A percentile compares a stretch with the other conserved stretches of the same genome.
phyloP scores from a whole-genome alignment of 1,140 invertebrate genomes.

The Zaprionus africanus region DNA sequence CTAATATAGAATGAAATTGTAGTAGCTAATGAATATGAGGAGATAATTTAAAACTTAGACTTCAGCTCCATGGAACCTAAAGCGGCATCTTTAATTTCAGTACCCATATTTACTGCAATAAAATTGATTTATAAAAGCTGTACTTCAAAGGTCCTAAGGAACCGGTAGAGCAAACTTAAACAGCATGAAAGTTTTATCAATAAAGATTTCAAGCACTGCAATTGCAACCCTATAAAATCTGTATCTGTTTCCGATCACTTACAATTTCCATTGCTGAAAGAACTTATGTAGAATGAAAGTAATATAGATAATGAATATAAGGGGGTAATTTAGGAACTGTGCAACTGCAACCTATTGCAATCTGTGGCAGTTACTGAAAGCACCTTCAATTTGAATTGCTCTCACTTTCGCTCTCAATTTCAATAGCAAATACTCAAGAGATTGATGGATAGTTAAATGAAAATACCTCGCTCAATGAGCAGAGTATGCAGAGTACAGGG shows the following conservation, averaged over 20 bases:
- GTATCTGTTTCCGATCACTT: background rate
- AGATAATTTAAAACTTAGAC: too few species aligned
- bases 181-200: background rate
- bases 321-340: background rate
- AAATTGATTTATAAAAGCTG: too few species aligned
- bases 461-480: constrained; percentile 3
- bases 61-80: too few species aligned
- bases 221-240: background rate
- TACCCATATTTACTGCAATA: too few species aligned
- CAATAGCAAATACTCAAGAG: constrained; percentile 2
- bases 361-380: background rate
- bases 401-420: background rate
- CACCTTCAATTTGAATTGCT: background rate
- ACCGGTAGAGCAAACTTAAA: background rate
- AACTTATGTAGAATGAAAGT: background rate
- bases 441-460: constrained; percentile 9
- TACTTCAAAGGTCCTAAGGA: background rate
- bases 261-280: background rate
- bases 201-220: background rate
- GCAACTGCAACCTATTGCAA: background rate
- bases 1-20: too few species aligned
- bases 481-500: background rate
- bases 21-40: too few species aligned
- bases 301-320: background rate
- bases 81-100: too few species aligned